Percentiles rank a stretch among this genome's conserved stretches.
Evolutionary conservation across 2,797 vertebrate species (phyloP).

Genomic region (Pelodytes ibericus): DNA sequence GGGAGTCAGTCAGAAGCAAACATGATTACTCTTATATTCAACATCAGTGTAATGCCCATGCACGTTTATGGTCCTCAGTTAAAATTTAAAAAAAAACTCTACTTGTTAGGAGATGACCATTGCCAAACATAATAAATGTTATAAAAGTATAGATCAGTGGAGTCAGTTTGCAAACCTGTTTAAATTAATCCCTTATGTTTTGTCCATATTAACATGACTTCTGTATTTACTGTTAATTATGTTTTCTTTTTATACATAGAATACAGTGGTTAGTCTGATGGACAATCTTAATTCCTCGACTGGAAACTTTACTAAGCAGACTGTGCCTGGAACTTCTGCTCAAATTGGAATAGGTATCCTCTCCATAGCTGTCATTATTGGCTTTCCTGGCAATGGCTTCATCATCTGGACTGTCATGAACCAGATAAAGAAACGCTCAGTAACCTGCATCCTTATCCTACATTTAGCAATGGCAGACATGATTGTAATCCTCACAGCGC

Average conservation of each 20-base stretch:
- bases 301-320: not conserved
- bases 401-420: constrained; percentile 83
- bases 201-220: too few species aligned
- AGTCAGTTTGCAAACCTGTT: too few species aligned
- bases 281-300: not conserved
- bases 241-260: constrained; percentile 11
- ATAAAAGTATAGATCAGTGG: too few species aligned
- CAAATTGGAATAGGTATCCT: constrained; percentile 70
- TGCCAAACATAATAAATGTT: too few species aligned
- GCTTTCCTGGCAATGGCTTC: constrained; percentile 84
- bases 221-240: too few species aligned
- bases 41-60: too few species aligned
- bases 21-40: too few species aligned
- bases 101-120: too few species aligned
- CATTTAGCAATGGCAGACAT: constrained; percentile 82
- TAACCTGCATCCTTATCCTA: constrained; percentile 83
- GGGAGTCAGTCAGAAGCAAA: too few species aligned
- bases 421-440: constrained; percentile 76
- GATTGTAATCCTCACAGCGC: constrained; percentile 77
- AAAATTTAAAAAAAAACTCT: too few species aligned
- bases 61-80: too few species aligned
- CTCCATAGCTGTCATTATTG: constrained; percentile 74
- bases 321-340: not conserved
- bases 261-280: constrained; percentile 8
- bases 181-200: not conserved